Base-by-base conservation (phyloP, 2,888 invertebrate genomes). In the Scaeva pyrastri region DNA sequence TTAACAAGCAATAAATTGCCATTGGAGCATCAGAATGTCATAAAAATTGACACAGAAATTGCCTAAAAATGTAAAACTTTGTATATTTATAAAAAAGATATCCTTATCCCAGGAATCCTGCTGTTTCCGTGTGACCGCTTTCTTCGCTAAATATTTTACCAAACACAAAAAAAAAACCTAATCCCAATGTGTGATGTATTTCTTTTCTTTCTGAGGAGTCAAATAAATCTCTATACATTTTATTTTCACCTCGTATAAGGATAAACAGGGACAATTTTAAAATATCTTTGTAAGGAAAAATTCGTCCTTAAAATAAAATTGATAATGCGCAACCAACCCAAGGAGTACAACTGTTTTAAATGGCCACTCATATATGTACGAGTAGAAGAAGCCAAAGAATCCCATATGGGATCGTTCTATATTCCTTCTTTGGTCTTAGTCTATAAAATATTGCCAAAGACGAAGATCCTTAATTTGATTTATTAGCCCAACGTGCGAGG, bases 391-490 rank as follows among this genome's bases (percentile, higher is more conserved):
- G 31, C 31, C 8, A 31, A 7, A 31, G 31, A n/a, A n/a, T 1
- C 31, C 31, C 31, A 31, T 31, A 31, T 31, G 31, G 31, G 31
- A 31, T 31, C 8, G 31, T 31, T 31, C 31, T 31, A 7, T 31
- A 31, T 31, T 31, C 31, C 8, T 31, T 31, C 8, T 31, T 31
- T 31, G 31, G 4, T 31, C 23, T 16, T 43, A 72, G 52, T 55
- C 31, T 62, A 21, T 62, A 81, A 64, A 71, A 79, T 81, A 62
- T 60, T 58, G 16, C 58, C 55, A 77, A 68, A 36, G 43, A 60
- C 48, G 68, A 73, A 60, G 82, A 78, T 86, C 70, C 74, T 86
- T 86, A 74, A 86, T 77, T 73, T 86, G 86, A 86, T 86, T 86
- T 86, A 86, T 86, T 82, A 82, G 82, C 12, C 26, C 82, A 66